Conservation (phyloP, 2,888 invertebrate genomes). For the Autographa pulchrina region DNA sequence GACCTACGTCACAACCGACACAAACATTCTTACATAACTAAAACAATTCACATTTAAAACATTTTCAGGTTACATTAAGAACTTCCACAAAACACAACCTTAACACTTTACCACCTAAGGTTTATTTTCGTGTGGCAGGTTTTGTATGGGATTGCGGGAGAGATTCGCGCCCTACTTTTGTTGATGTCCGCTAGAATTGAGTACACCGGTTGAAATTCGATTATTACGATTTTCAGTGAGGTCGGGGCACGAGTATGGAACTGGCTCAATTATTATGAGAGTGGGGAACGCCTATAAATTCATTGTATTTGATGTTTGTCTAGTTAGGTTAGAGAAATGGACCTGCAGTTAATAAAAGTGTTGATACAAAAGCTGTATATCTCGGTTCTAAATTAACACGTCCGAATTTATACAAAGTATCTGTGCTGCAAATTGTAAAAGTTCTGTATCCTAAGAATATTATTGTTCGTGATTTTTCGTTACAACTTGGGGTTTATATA, state of each 20-base stretch:
- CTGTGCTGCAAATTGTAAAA: too few species aligned
- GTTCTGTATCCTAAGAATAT: too few species aligned
- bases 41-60: constrained; percentile 48
- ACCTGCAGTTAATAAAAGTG: neutral
- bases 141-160: constrained; percentile 41
- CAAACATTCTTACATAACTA: constrained; percentile 37
- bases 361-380: too few species aligned
- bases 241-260: constrained; percentile 17
- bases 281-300: constrained; percentile 18
- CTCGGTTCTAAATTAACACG: too few species aligned
- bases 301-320: neutral
- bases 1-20: constrained; percentile 22
- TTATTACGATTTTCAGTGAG: constrained; percentile 71
- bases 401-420: too few species aligned
- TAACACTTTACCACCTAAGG: neutral
- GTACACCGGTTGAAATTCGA: constrained; percentile 72
- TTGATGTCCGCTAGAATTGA: constrained; percentile 71
- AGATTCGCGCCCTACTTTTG: constrained; percentile 72
- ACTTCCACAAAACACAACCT: constrained; percentile 7
- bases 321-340: neutral
- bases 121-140: constrained; percentile 13
- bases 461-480: too few species aligned
- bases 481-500: too few species aligned
- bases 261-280: constrained; percentile 41
- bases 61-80: constrained; percentile 18